A percentile compares a stretch with the other conserved stretches of the same genome.
Evolutionary conservation across 2,113 vertebrate species (phyloP).

Genomic region (Toxotes jaculatrix): DNA sequence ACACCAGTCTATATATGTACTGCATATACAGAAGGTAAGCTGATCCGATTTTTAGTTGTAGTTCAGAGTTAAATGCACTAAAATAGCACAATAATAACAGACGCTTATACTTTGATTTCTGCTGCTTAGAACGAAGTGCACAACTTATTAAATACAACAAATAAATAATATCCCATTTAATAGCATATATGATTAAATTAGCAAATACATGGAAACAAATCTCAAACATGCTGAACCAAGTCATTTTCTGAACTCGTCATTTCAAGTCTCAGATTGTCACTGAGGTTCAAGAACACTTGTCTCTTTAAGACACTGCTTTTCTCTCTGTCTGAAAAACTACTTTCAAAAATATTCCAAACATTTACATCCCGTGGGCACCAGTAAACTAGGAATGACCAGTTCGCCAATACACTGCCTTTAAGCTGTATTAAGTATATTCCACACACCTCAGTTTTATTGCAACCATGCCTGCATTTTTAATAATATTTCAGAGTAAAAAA

Average conservation of each 20-base stretch:
- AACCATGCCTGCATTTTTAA: conserved; percentile 60
- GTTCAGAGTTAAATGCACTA: not conserved
- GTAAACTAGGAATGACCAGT: conserved; percentile 3
- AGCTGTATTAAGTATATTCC: conserved; percentile 45
- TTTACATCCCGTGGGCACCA: not conserved
- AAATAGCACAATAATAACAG: not conserved
- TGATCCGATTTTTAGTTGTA: not conserved
- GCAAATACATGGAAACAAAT: not conserved
- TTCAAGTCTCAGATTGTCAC: not conserved
- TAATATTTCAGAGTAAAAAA: conserved; percentile 57
- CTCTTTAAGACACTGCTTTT: not conserved
- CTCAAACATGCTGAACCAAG: not conserved
- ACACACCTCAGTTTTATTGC: conserved; percentile 45
- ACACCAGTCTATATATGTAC: not conserved
- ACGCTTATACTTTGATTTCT: not conserved
- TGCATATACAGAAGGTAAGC: not conserved
- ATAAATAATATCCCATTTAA: not conserved
- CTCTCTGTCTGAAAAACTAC: not conserved
- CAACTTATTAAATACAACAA: not conserved
- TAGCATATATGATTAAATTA: not conserved
- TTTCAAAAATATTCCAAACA: too few relatives aligned
- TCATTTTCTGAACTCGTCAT: not conserved
- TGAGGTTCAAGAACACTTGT: not conserved
- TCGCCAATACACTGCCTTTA: not conserved
- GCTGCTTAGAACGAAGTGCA: not conserved